Evolutionary conservation across 2,888 invertebrate genomes (phyloP), one percentile per base, ranked within the genome.

Genomic region (Apodemia zela): DNA sequence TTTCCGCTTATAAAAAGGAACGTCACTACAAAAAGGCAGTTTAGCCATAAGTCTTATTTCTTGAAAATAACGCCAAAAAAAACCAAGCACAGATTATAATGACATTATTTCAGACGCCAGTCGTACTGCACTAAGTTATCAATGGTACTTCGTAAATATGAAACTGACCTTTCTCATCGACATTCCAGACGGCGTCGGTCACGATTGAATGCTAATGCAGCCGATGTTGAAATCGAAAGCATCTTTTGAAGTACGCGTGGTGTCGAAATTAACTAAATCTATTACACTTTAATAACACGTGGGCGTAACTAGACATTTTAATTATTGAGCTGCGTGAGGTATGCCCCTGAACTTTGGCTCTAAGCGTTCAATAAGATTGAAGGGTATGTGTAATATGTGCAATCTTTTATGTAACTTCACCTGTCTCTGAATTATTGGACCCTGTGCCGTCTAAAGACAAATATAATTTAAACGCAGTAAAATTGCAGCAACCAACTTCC

Each of bases 141-240:
- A 38, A 51, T 60, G 60, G 17, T 18, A 63, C 54, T 62, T 64
- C 60, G 64, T 65, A 69, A 72, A 72, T 72, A 73, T 70, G 66
- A 73, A 75, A 75, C 73, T 80, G 76, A 70, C 69, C 69, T 71
- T 69, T 69, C 65, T 64, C 66, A 66, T 65, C 63, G 65, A 57
- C 68, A 79, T 76, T 75, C 74, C 70, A 73, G 70, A 70, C 74
- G 69, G 66, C 68, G 67, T 62, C 69, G 64, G 71, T 70, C 73
- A 72, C 73, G 70, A 71, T 63, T 69, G 71, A 72, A 73, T 74
- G 69, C 71, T 71, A 75, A 79, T 73, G 67, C 70, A 72, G 66
- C 64, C 29, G 60, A 61, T 75, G 73, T 75, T 72, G 78, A 81
- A 82, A 81, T 73, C 71, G 78, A 78, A 80, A 80, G 73, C 73